Percentiles rank a stretch among this genome's conserved stretches.
Evolutionary conservation across 1,140 invertebrate genomes (phyloP).

Genomic region (Helicoverpa zea): DNA sequence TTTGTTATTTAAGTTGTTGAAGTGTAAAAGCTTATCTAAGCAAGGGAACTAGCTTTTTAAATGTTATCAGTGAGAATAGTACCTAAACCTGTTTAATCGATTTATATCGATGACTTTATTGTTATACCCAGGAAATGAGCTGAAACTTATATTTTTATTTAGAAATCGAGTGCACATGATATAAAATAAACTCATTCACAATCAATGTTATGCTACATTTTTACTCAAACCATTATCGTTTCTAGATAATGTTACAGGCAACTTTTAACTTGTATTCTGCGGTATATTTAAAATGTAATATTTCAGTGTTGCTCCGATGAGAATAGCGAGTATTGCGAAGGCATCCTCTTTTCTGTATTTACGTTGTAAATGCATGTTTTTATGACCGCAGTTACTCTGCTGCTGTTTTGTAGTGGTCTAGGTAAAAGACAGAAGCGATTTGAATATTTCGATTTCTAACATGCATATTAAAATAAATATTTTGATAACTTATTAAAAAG

Average conservation of each 20-base stretch:
- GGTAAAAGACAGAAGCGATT: slow-evolving; percentile 60
- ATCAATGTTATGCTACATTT: not conserved
- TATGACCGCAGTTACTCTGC: slow-evolving; percentile 71
- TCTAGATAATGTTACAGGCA: not conserved
- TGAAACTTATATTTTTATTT: too few relatives aligned
- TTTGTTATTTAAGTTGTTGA: too few relatives aligned
- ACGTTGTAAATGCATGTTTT: slow-evolving; percentile 81
- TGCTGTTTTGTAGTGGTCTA: slow-evolving; percentile 55
- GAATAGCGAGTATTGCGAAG: slow-evolving; percentile 39
- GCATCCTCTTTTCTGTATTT: slow-evolving; percentile 78
- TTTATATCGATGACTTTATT: too few relatives aligned
- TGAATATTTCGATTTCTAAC: not conserved
- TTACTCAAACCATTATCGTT: not conserved
- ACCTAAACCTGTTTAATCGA: too few relatives aligned
- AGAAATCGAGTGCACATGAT: too few relatives aligned
- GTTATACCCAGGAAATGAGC: too few relatives aligned
- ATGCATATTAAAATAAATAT: too few relatives aligned
- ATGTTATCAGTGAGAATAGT: too few relatives aligned
- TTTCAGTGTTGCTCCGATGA: slow-evolving; percentile 28
- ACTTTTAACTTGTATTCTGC: slow-evolving; percentile 11
- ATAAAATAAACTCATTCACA: too few relatives aligned
- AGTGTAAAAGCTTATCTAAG: too few relatives aligned
- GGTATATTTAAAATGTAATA: slow-evolving; percentile 46
- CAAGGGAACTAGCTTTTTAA: too few relatives aligned
- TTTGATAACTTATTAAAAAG: too few relatives aligned